Evolutionary conservation across 2,797 vertebrate genomes (phyloP).

Genomic region (Nothura maculosa): DNA sequence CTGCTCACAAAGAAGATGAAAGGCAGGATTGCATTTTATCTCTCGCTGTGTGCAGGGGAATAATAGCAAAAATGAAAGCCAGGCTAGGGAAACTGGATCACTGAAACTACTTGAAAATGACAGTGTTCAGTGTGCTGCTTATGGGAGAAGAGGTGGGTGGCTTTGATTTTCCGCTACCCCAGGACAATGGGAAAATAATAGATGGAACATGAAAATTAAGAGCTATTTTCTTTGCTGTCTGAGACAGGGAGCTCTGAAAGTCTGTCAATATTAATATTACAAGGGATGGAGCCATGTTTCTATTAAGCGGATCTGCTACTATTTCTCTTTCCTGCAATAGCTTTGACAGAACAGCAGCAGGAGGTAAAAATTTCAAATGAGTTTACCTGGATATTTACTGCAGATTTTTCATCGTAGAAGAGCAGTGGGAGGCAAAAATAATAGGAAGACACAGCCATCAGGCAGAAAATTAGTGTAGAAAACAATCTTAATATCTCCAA

Average conservation of each 20-base stretch:
- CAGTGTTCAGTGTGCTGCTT: neutral
- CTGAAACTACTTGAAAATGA: neutral
- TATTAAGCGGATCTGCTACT: constrained; percentile 6
- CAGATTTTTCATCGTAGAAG: constrained; percentile 41
- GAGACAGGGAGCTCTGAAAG: constrained; percentile 22
- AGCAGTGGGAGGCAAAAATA: constrained; percentile 50
- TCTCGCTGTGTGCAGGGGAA: neutral
- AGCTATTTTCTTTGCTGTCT: constrained; percentile 37
- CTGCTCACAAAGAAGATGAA: neutral
- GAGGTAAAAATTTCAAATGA: constrained; percentile 37
- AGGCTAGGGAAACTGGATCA: neutral
- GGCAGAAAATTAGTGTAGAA: constrained; percentile 40
- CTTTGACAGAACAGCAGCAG: constrained; percentile 27
- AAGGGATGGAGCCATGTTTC: constrained; percentile 13
- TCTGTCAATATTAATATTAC: constrained; percentile 17
- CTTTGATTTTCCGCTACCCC: constrained; percentile 38
- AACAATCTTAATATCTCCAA: neutral
- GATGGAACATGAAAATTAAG: constrained; percentile 36
- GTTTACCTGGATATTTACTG: constrained; percentile 37
- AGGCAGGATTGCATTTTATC: neutral
- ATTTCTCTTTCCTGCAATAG: constrained; percentile 20
- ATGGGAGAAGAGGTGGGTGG: constrained; percentile 27
- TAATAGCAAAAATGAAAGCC: neutral
- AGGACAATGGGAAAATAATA: neutral
- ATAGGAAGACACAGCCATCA: constrained; percentile 3